These are phyloP conservation scores for Chaenocephalus aceratus DNA, from an alignment of 2,113 vertebrate species.

Conservation along the genomic window DNA sequence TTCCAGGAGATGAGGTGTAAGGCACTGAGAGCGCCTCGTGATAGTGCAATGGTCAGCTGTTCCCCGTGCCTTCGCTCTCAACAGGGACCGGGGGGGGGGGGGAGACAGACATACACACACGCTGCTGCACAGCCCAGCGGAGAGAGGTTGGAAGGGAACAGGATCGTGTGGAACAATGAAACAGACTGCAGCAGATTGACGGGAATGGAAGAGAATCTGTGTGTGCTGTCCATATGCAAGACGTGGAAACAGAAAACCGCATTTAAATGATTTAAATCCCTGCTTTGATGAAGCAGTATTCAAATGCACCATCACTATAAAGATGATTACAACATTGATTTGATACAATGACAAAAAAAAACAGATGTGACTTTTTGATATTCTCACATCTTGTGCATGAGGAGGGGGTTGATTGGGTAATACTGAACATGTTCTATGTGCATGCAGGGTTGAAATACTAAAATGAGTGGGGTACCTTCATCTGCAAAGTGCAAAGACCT, in stretches of 20 bases:
- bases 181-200: slow-evolving; percentile 17
- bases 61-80: slow-evolving; percentile 29
- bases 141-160: slow-evolving; percentile 15
- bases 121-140: slow-evolving; percentile 2
- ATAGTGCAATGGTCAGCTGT: slow-evolving; percentile 56
- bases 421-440: slow-evolving; percentile 22
- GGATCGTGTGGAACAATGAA: slow-evolving; percentile 1
- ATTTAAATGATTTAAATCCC: background rate
- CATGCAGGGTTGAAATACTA: slow-evolving; percentile 41
- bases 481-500: too few species aligned
- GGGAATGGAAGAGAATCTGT: too few species aligned
- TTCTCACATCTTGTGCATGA: background rate
- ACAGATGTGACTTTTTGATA: slow-evolving; percentile 24
- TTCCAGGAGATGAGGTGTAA: slow-evolving; percentile 65
- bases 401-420: slow-evolving; percentile 6
- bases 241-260: background rate
- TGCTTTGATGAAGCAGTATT: slow-evolving; percentile 42
- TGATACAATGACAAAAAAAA: slow-evolving; percentile 30
- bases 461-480: background rate
- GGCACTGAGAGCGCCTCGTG: slow-evolving; percentile 57
- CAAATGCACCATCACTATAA: slow-evolving; percentile 50
- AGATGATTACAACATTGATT: slow-evolving; percentile 48
- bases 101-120: too few species aligned
- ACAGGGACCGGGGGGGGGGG: background rate
- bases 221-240: background rate